These are phyloP conservation scores for Macrobrachium nipponense DNA, from an alignment of 1,140 invertebrate species.

Conservation along the genomic window DNA sequence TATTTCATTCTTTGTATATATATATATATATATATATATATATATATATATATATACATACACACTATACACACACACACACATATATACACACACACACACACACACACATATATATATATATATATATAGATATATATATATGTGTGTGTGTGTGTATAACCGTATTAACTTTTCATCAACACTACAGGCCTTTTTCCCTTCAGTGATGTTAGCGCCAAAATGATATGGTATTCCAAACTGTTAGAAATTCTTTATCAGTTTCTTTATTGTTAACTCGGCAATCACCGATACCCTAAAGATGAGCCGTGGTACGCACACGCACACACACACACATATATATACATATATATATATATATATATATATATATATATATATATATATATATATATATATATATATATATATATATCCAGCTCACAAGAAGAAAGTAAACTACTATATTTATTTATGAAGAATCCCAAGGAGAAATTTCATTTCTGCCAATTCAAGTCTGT, in stretches of 20 bases:
- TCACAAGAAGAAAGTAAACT: too few relatives aligned
- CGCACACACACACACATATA: neutral
- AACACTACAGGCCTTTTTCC: too few relatives aligned
- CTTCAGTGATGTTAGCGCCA: too few relatives aligned
- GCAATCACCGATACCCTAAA: too few relatives aligned
- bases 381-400: neutral
- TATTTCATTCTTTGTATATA: neutral
- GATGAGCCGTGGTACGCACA: too few relatives aligned
- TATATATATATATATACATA: neutral
- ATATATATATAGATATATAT: neutral
- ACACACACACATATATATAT: constrained; percentile 6
- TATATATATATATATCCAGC: neutral
- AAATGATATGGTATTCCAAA: too few relatives aligned
- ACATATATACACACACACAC: neutral
- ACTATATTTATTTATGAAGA: neutral
- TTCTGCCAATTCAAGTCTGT: too few relatives aligned
- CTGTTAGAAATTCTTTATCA: too few relatives aligned
- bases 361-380: neutral
- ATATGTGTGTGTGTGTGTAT: constrained; percentile 5
- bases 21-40: neutral
- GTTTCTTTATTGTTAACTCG: too few relatives aligned
- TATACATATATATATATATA: neutral
- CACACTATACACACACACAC: too few relatives aligned
- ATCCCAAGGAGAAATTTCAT: too few relatives aligned
- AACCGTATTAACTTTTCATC: neutral